Conservation (phyloP, 2,113 vertebrate genomes). For the Sakesphorus luctuosus region DNA sequence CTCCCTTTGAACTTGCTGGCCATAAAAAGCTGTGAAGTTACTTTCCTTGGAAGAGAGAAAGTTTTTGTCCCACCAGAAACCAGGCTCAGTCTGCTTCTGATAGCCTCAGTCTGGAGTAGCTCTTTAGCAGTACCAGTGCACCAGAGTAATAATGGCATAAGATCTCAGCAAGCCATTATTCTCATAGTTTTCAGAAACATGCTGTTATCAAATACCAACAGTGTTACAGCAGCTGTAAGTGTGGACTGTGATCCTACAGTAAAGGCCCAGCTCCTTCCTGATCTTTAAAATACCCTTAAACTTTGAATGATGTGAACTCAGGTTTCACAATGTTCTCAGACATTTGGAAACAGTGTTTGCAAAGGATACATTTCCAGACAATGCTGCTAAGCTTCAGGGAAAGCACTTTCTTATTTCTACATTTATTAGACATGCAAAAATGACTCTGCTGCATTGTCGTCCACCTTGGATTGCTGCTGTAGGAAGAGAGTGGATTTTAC, state of each 20-base stretch:
- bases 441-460: conserved; percentile 3
- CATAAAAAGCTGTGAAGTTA: neutral
- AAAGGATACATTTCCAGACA: conserved; percentile 48
- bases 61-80: neutral
- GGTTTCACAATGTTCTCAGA: conserved; percentile 52
- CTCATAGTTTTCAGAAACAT: neutral
- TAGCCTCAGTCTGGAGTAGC: neutral
- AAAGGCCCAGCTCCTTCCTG: neutral
- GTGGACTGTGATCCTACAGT: neutral
- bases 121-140: neutral
- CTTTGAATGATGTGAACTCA: conserved; percentile 14
- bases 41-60: neutral
- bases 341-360: neutral
- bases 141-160: neutral
- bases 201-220: neutral
- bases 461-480: conserved; percentile 37
- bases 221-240: neutral
- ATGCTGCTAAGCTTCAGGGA: conserved; percentile 59
- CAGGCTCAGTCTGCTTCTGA: neutral
- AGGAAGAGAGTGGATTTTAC: neutral
- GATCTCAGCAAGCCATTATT: neutral
- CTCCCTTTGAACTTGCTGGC: neutral
- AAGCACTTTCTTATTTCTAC: conserved; percentile 67
- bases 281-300: conserved; percentile 24
- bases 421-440: conserved; percentile 57